phyloP scores from a whole-genome alignment of 2,113 vertebrate genomes.

The Ramphastos sulfuratus region DNA sequence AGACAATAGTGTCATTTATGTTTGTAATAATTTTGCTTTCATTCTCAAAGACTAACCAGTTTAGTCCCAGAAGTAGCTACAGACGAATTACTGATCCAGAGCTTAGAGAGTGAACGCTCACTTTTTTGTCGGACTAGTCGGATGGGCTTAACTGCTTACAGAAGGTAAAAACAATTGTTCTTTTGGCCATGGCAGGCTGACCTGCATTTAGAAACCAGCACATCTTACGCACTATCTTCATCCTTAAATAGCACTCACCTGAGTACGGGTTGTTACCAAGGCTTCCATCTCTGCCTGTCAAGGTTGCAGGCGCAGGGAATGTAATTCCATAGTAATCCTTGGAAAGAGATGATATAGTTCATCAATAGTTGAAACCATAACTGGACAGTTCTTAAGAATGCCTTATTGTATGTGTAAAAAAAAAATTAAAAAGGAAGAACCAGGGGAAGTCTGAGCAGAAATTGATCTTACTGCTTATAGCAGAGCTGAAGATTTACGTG shows the following conservation, averaged over 20 bases:
- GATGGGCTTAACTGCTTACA: not conserved
- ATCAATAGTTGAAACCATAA: not conserved
- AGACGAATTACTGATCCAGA: not conserved
- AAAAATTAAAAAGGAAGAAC: not conserved
- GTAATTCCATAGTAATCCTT: slow-evolving; percentile 99
- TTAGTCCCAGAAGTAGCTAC: not conserved
- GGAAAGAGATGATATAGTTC: not conserved
- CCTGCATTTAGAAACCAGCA: not conserved
- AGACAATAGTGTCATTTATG: not conserved
- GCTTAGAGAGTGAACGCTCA: not conserved
- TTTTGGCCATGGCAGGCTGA: not conserved
- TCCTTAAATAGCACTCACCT: slow-evolving; percentile 77
- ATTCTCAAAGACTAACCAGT: not conserved
- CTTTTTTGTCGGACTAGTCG: not conserved
- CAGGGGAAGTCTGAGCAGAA: not conserved
- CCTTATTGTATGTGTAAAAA: not conserved
- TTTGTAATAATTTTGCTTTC: not conserved
- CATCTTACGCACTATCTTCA: rapidly evolving
- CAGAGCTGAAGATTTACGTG: not conserved
- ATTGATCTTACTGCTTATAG: not conserved
- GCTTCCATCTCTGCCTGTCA: slow-evolving; percentile 91
- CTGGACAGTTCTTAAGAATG: not conserved
- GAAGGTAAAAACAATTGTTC: not conserved
- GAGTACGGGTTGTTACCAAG: slow-evolving; percentile 94
- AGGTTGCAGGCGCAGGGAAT: slow-evolving; percentile 91